Base-by-base conservation (phyloP, 2,113 vertebrate genomes). In the Copsychus sechellarum region DNA sequence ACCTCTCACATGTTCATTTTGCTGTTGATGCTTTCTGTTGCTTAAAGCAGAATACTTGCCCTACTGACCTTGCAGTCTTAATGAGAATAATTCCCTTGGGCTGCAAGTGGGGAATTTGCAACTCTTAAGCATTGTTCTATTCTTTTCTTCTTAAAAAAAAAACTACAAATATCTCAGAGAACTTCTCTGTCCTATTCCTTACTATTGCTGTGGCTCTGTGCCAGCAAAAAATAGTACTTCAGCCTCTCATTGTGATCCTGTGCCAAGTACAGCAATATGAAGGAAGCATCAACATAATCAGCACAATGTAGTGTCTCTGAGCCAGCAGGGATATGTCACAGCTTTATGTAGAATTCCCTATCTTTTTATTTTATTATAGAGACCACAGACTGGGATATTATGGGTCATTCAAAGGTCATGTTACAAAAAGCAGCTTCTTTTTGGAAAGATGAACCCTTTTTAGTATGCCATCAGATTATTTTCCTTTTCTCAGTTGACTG, bases 221-320 rank as follows among this genome's bases (percentile, higher is more conserved):
- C 97, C 97, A 98, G 79, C 67, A 94, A 95, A 96, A 96, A 96
- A 92, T 66, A 96, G 83, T 88, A 95, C 81, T 97, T 92, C 95
- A 97, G 80, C 77, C 85, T 95, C 81, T 94, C 74, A 90, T 95
- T 97, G 97, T 98, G 98, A 98, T 98, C 96, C 61, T 83, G 64
- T 1, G 97, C 98, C 98, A 98, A 98, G 87, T 90, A 97, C 96
- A 98, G 97, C 98, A 98, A 92, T 96, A 86, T 43, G 94, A 96
- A 97, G 97, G 96, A 97, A 98, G 97, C 96, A 97, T 96, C 95
- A 96, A 97, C 96, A 96, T 94, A 97, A 97, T 97, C 96, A 97
- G 97, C 96, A 96, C 84, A 97, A 97, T 95, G 88, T 91, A 94
- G 79, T 22, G 51, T 97, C 96, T 96, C 95, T 91, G 96, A 97